Conservation (phyloP, 2,888 invertebrate genomes). For the Agriotes lineatus region DNA sequence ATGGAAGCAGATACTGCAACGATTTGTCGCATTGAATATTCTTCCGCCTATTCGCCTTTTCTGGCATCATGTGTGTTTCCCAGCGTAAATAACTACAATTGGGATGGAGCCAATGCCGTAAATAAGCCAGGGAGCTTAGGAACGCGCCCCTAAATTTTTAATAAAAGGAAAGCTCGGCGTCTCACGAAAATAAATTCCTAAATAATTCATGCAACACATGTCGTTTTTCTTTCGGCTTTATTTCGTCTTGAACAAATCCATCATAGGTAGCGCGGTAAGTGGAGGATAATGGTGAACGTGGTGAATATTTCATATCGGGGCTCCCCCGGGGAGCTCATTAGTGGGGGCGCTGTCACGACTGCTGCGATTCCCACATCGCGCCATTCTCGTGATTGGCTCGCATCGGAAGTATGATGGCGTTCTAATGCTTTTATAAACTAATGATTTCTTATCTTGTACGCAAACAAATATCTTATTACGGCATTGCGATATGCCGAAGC, state of each 20-base stretch:
- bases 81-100: too few relatives aligned
- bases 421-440: constrained; percentile 51
- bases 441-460: constrained; percentile 51
- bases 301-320: constrained; percentile 58
- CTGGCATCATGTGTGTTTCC: too few relatives aligned
- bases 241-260: constrained; percentile 51
- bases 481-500: constrained; percentile 34
- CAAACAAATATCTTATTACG: constrained; percentile 51
- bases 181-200: constrained; percentile 38
- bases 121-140: not conserved
- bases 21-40: too few relatives aligned
- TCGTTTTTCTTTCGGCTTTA: constrained; percentile 51
- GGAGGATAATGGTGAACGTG: constrained; percentile 59
- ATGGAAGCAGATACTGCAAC: too few relatives aligned
- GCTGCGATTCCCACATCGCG: constrained; percentile 58
- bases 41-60: too few relatives aligned
- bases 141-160: constrained; percentile 31
- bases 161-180: constrained; percentile 30
- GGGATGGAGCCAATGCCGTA: too few relatives aligned
- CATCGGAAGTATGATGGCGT: constrained; percentile 56
- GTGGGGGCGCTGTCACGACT: constrained; percentile 55
- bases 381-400: constrained; percentile 55
- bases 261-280: constrained; percentile 52
- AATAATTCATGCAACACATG: constrained; percentile 53
- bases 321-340: constrained; percentile 55